A percentile compares a stretch with the other conserved stretches of the same genome.
Conservation (phyloP, 2,888 invertebrate species). For the Drosophila borealis region DNA sequence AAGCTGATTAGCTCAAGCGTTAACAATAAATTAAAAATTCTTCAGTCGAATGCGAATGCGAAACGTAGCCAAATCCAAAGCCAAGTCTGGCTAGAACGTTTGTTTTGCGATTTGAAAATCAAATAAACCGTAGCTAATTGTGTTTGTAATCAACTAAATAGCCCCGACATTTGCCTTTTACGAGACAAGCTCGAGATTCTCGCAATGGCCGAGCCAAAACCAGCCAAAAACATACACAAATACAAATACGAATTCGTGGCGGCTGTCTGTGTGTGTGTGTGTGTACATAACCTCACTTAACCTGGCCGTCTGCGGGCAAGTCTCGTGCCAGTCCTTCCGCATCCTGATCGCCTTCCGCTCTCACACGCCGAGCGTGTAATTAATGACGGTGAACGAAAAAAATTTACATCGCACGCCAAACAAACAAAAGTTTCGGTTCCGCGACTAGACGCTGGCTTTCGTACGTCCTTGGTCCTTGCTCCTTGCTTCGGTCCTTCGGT, state of each 20-base stretch:
- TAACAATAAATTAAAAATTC: constrained; percentile 49
- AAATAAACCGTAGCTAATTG: constrained; percentile 76
- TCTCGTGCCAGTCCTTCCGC: constrained; percentile 21
- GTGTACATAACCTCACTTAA: constrained; percentile 67
- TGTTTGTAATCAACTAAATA: constrained; percentile 79
- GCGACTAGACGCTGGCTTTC: constrained; percentile 34
- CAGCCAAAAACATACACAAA: constrained; percentile 48
- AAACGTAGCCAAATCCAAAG: constrained; percentile 16
- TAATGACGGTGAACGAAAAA: constrained; percentile 58
- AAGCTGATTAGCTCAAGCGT: constrained; percentile 6
- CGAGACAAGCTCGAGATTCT: constrained; percentile 36
- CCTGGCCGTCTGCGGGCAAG: constrained; percentile 29
- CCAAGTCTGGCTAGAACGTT: constrained; percentile 39
- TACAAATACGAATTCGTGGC: constrained; percentile 11
- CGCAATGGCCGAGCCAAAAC: constrained; percentile 21
- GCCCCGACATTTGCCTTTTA: constrained; percentile 65
- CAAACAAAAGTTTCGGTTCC: constrained; percentile 60
- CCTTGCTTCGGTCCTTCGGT: neutral
- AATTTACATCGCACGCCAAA: constrained; percentile 64
- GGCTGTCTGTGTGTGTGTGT: neutral
- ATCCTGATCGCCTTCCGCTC: constrained; percentile 38
- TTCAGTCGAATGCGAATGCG: neutral
- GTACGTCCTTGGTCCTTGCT: constrained; percentile 32
- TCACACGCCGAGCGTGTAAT: constrained; percentile 56
- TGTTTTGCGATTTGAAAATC: constrained; percentile 66